phyloP scores from a whole-genome alignment of 2,888 invertebrate species.

The Apamea epomidion region DNA sequence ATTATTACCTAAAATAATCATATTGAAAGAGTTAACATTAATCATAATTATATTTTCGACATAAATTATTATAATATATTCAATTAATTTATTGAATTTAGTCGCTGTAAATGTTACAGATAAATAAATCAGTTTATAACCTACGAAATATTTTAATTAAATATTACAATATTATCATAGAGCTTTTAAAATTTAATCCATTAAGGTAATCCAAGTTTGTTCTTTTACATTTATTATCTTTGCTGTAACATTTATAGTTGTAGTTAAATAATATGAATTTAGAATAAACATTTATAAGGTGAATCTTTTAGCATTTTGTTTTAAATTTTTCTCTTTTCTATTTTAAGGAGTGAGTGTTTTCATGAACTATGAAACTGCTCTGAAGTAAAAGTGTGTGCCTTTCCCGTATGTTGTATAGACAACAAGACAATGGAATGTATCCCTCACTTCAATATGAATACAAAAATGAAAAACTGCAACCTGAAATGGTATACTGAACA shows the following conservation, averaged over 20 bases:
- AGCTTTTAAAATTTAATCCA: slow-evolving; percentile 45
- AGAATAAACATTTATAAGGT: slow-evolving; percentile 55
- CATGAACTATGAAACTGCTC: slow-evolving; percentile 62
- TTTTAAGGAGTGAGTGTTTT: slow-evolving; percentile 57
- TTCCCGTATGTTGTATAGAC: slow-evolving; percentile 61
- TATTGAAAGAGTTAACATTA: slow-evolving; percentile 55
- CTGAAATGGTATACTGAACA: slow-evolving; percentile 28
- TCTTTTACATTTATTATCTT: slow-evolving; percentile 33
- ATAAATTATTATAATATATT: slow-evolving; percentile 56
- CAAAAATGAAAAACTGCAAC: slow-evolving; percentile 41
- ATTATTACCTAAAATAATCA: slow-evolving; percentile 62
- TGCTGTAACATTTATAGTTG: slow-evolving; percentile 65
- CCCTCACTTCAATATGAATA: slow-evolving; percentile 50
- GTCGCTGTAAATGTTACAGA: slow-evolving; percentile 65
- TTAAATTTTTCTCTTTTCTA: slow-evolving; percentile 48
- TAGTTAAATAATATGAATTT: slow-evolving; percentile 55
- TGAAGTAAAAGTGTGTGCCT: slow-evolving; percentile 67
- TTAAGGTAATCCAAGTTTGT: slow-evolving; percentile 46
- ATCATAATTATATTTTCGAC: slow-evolving; percentile 61
- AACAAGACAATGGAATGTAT: slow-evolving; percentile 64
- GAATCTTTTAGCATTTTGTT: slow-evolving; percentile 60
- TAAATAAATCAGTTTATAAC: slow-evolving; percentile 25
- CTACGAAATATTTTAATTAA: slow-evolving; percentile 29
- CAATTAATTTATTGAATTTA: slow-evolving; percentile 55
- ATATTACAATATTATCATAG: slow-evolving; percentile 31